Conservation (phyloP, 2,797 vertebrate genomes). For the Loriculus beryllinus region DNA sequence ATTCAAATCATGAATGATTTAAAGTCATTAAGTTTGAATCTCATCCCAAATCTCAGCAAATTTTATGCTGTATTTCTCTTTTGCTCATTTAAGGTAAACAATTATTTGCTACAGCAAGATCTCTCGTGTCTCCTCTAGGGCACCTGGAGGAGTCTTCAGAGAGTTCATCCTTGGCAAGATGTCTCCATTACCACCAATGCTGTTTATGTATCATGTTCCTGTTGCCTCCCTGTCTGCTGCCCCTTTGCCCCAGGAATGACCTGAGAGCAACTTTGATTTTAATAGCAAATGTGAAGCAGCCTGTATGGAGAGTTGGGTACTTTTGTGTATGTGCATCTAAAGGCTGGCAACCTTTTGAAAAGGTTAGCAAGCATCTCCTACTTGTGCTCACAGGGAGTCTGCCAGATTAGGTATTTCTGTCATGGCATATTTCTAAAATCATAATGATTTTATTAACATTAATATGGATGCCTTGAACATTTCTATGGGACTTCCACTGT, state of each 20-base stretch:
- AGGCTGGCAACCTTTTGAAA: background rate
- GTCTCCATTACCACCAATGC: background rate
- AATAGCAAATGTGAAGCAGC: background rate
- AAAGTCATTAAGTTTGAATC: background rate
- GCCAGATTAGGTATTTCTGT: conserved; percentile 22
- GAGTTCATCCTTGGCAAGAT: background rate
- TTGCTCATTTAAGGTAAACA: background rate
- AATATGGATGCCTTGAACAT: conserved; percentile 49
- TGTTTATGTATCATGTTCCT: background rate
- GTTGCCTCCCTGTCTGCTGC: conserved; percentile 40
- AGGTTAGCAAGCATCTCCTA: conserved; percentile 19
- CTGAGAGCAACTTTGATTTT: background rate
- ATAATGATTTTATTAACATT: conserved; percentile 66
- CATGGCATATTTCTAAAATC: conserved; percentile 45
- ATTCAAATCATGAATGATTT: background rate
- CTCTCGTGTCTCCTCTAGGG: background rate
- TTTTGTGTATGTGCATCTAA: background rate
- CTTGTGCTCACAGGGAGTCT: background rate
- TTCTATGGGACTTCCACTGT: conserved; percentile 57
- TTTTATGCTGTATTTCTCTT: background rate
- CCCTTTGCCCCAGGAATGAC: background rate
- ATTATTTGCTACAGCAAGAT: background rate
- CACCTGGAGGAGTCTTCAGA: background rate
- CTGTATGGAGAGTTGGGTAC: background rate
- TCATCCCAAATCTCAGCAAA: background rate